Conservation (phyloP, 2,888 invertebrate genomes). For the Dasypolia templi region DNA sequence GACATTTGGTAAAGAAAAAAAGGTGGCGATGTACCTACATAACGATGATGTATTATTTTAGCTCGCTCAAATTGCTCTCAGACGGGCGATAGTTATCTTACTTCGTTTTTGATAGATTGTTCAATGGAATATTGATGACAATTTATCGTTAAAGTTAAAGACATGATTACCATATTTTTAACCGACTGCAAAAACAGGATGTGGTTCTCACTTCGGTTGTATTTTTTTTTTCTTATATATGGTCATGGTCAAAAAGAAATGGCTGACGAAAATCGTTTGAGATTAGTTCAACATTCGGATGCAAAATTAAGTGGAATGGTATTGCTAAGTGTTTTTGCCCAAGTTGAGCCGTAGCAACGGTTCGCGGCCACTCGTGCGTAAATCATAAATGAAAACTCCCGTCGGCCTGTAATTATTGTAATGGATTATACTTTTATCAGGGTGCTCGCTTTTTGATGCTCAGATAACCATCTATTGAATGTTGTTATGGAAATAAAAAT, state of each 20-base stretch:
- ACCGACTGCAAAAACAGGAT: too few species aligned
- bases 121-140: conserved; percentile 60
- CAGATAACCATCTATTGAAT: conserved; percentile 74
- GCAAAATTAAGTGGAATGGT: conserved; percentile 68
- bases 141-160: conserved; percentile 51
- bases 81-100: conserved; percentile 65
- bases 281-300: conserved; percentile 63
- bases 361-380: conserved; percentile 76
- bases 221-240: too few species aligned
- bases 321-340: conserved; percentile 63
- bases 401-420: conserved; percentile 70
- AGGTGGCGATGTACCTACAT: conserved; percentile 68
- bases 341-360: conserved; percentile 51
- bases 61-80: conserved; percentile 63
- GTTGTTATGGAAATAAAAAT: conserved; percentile 73
- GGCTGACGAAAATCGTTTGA: conserved; percentile 39
- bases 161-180: conserved; percentile 46
- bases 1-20: conserved; percentile 62
- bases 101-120: conserved; percentile 70
- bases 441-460: conserved; percentile 66
- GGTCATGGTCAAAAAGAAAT: conserved; percentile 41
- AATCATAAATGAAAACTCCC: conserved; percentile 76
- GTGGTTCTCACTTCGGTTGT: too few species aligned
- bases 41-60: conserved; percentile 67
- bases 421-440: conserved; percentile 62